Evolutionary conservation across 1,140 invertebrate species (phyloP).

Genomic region (Choristoneura fumiferana): DNA sequence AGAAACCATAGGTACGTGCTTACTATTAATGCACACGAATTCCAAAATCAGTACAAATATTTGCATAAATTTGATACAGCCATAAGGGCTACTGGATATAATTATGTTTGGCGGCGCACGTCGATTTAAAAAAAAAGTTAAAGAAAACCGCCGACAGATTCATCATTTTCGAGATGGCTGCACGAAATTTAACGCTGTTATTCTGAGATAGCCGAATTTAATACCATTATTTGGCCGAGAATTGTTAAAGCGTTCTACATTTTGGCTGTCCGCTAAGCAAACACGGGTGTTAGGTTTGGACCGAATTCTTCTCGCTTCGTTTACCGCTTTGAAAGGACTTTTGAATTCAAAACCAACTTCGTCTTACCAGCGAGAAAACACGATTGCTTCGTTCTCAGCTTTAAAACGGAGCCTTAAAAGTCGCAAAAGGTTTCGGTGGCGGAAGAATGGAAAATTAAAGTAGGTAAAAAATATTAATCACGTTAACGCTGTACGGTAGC

Average conservation of each 20-base stretch:
- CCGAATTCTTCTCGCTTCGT: slow-evolving; percentile 67
- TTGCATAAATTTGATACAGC: slow-evolving; percentile 15
- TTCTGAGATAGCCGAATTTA: slow-evolving; percentile 58
- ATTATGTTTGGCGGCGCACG: background rate
- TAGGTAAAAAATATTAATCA: slow-evolving; percentile 58
- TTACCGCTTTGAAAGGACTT: slow-evolving; percentile 58
- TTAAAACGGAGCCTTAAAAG: slow-evolving; percentile 27
- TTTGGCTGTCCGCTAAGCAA: slow-evolving; percentile 57
- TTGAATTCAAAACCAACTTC: slow-evolving; percentile 35
- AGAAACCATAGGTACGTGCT: background rate
- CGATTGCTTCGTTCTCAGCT: slow-evolving; percentile 26
- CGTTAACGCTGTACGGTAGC: slow-evolving; percentile 64
- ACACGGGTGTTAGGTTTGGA: slow-evolving; percentile 51
- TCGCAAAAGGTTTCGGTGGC: background rate
- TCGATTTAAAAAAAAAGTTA: slow-evolving; percentile 37
- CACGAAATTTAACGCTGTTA: slow-evolving; percentile 75
- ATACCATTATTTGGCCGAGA: slow-evolving; percentile 62
- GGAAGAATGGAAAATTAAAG: slow-evolving; percentile 24
- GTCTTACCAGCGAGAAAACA: background rate
- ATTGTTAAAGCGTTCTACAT: slow-evolving; percentile 38
- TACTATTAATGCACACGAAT: background rate
- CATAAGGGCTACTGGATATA: slow-evolving; percentile 8
- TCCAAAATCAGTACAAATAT: background rate
- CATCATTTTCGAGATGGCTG: slow-evolving; percentile 62
- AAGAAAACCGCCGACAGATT: slow-evolving; percentile 65